These are phyloP conservation scores for Leptinotarsa haldemani DNA, from an alignment of 2,888 invertebrate species.

Conservation along the genomic window DNA sequence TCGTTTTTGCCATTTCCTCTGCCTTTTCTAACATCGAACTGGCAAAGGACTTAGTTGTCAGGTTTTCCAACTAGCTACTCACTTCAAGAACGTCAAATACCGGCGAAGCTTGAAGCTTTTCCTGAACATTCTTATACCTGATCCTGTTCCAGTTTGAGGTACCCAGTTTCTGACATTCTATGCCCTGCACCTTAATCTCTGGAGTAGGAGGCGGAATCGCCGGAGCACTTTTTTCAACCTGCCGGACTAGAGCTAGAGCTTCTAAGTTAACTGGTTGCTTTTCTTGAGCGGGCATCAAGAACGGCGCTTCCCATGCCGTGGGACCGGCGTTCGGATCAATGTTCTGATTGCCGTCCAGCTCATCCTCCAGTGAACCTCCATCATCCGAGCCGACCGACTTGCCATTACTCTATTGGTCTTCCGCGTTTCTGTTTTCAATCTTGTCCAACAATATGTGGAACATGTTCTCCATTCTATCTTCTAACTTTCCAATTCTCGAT, in stretches of 20 bases:
- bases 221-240: neutral
- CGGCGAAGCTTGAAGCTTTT: too few relatives aligned
- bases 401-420: neutral
- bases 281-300: neutral
- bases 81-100: too few relatives aligned
- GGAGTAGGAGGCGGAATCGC: neutral
- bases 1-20: too few relatives aligned
- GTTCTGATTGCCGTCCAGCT: neutral
- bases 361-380: neutral
- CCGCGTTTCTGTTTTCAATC: neutral
- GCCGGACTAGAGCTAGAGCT: neutral
- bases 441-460: neutral
- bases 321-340: neutral
- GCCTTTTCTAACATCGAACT: too few relatives aligned
- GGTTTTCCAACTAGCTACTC: too few relatives aligned
- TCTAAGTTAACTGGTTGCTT: neutral
- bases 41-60: too few relatives aligned
- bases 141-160: neutral
- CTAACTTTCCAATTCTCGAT: neutral
- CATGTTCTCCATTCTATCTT: neutral
- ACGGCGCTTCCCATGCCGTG: neutral
- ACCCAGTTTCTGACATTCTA: neutral
- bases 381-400: neutral
- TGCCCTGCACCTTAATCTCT: neutral
- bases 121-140: neutral